Evolutionary conservation across 2,797 vertebrate genomes (phyloP).

Genomic region (Hemibagrus guttatus): DNA sequence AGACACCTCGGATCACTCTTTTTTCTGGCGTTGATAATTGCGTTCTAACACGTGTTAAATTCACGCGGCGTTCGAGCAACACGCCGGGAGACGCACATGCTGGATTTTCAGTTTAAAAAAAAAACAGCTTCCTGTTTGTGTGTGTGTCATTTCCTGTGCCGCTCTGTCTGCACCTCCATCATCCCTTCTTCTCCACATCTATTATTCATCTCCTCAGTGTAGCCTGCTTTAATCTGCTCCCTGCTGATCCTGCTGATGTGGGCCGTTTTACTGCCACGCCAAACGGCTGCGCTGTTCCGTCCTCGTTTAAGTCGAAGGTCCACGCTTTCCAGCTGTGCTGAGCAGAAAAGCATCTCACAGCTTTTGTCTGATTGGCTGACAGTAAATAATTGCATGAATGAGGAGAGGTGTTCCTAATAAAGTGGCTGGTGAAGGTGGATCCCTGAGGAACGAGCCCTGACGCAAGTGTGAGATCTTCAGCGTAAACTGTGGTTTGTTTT

Average conservation of each 20-base stretch:
- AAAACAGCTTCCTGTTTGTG: constrained; percentile 10
- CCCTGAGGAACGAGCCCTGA: neutral
- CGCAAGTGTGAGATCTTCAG: neutral
- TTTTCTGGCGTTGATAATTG: neutral
- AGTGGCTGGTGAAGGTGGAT: neutral
- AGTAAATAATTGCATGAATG: neutral
- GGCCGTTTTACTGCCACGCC: neutral
- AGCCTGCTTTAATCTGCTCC: constrained; percentile 16
- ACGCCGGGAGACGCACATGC: neutral
- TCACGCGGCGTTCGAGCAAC: neutral
- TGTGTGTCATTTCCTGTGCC: neutral
- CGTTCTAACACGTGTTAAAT: neutral
- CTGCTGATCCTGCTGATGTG: constrained; percentile 26
- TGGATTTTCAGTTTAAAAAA: neutral
- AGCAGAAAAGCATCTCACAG: no score
- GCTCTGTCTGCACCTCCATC: constrained; percentile 6
- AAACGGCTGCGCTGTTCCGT: neutral
- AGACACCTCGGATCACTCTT: neutral
- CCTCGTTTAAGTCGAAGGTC: no score
- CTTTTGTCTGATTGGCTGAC: neutral
- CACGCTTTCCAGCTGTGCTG: no score
- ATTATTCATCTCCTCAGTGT: constrained; percentile 17
- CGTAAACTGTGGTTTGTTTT: neutral
- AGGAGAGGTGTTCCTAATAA: neutral
- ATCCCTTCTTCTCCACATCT: constrained; percentile 16